Percentiles rank a stretch among this genome's conserved stretches.
These are phyloP conservation scores for Clarias pachynema DNA, from an alignment of 2,797 vertebrate species.

Conservation along the genomic window DNA sequence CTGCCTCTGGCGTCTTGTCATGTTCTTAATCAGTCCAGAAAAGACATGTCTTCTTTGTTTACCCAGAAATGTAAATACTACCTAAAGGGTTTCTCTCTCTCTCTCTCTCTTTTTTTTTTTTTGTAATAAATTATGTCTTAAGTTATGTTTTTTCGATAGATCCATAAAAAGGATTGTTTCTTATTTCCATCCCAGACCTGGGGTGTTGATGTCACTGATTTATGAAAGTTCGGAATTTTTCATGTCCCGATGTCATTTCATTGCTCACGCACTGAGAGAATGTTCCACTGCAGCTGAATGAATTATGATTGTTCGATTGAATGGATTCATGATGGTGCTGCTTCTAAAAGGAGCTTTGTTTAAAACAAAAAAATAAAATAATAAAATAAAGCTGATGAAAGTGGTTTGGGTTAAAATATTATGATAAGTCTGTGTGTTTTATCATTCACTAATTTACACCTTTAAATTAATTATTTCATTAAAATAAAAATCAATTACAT, in stretches of 20 bases:
- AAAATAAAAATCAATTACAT: not conserved
- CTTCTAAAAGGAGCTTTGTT: slow-evolving; percentile 25
- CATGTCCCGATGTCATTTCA: slow-evolving; percentile 2
- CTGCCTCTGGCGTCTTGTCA: slow-evolving; percentile 36
- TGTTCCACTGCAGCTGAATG: slow-evolving; percentile 37
- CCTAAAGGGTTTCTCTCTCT: not conserved
- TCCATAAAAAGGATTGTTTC: slow-evolving; percentile 15
- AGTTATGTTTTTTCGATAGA: slow-evolving; percentile 48
- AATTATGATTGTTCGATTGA: slow-evolving; percentile 32
- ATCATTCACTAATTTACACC: not conserved
- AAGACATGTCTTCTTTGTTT: slow-evolving; percentile 43
- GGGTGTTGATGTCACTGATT: slow-evolving; percentile 3
- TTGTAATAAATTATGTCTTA: slow-evolving; percentile 48
- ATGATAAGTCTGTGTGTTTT: not conserved
- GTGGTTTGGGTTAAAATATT: not conserved
- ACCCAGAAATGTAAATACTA: slow-evolving; percentile 54
- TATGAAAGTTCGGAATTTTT: slow-evolving; percentile 3
- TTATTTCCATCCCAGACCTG: not conserved
- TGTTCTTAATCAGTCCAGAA: slow-evolving; percentile 29
- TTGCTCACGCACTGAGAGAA: slow-evolving; percentile 31
- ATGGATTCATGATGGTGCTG: slow-evolving; percentile 27
- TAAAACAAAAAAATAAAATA: not conserved
- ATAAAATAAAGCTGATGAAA: slow-evolving; percentile 29
- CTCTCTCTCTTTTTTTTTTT: not conserved
- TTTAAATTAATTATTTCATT: no score